Percentiles rank a stretch among this genome's conserved stretches.
Conservation (phyloP, 2,797 vertebrate genomes). For the Epinephelus coioides region DNA sequence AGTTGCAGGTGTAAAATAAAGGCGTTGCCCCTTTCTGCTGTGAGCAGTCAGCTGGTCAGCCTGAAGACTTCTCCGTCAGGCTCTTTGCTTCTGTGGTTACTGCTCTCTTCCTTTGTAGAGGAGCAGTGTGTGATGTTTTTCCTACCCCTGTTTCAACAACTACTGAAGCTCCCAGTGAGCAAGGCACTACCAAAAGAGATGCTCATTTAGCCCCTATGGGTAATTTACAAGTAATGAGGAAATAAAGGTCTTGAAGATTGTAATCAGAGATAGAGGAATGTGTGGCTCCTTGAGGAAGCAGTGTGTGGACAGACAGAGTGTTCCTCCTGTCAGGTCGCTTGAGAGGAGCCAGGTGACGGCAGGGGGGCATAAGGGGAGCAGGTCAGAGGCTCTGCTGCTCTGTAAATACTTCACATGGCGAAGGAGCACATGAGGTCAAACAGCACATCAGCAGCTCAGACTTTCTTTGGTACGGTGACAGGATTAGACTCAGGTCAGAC, state of each 20-base stretch:
- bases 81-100: no score
- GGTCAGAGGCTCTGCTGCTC: slow-evolving; percentile 67
- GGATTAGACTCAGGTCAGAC: slow-evolving; percentile 44
- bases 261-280: slow-evolving; percentile 72
- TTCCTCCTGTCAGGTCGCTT: slow-evolving; percentile 69
- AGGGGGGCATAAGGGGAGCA: slow-evolving; percentile 27
- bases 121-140: no score
- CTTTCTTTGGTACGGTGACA: slow-evolving; percentile 48
- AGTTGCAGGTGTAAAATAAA: no score
- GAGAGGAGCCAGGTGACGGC: slow-evolving; percentile 77
- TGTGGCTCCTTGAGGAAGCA: slow-evolving; percentile 52
- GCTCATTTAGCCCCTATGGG: not conserved
- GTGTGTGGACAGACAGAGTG: slow-evolving; percentile 67
- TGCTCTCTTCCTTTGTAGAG: no score
- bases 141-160: slow-evolving; percentile 7
- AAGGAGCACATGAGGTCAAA: slow-evolving; percentile 71
- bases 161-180: slow-evolving; percentile 26
- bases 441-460: slow-evolving; percentile 55
- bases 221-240: slow-evolving; percentile 49
- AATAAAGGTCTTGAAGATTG: slow-evolving; percentile 62
- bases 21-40: no score
- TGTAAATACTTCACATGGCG: slow-evolving; percentile 76
- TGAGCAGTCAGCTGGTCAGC: no score
- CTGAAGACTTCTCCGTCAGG: no score
- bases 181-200: slow-evolving; percentile 20